Evolutionary conservation across 92 coral and sea anemone genomes (phyloP), one percentile per base, ranked within the genome.

Genomic region (Porites evermanni): DNA sequence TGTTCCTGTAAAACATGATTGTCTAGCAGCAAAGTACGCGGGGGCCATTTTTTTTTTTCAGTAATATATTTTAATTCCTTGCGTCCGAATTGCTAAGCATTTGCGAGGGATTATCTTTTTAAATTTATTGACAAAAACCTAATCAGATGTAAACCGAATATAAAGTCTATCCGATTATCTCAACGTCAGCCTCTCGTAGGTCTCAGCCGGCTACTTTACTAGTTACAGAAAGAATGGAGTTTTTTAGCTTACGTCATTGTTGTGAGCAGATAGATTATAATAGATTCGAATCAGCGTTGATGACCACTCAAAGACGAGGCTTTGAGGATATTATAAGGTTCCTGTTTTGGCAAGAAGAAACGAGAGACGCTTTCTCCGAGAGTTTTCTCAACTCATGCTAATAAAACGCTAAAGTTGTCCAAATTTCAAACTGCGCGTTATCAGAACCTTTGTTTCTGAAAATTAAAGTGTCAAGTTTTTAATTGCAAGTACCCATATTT

Each of bases 111-210:
- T 77, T 60, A 77, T 77, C 81, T 60, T 8, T 60, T 60, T 60
- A 17, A 60, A 32, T 61, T 74, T 64, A 20, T 12, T 20, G 78
- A 29, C 12, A 8, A 59, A 2, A 32, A 38, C 44, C n/a, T 64
- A 52, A 77, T 24, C 44, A 77, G 61, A 56, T 56, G 61, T 29
- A 61, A 32, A 68, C 56, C 38, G 19, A 19, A 60, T 17, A 32
- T 70, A 81, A 70, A 83, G 24, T 74, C 64, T 51, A 83, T 83
- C 87, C 47, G 87, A 83, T 83, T 83, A 83, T 51, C 61, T 68
- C 54, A 63, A 44, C 17, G 3, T 13, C 18, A 8, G 53, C 11
- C 10, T 38, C 51, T 14, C 72, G 26, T 12, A 14, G 74, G 47
- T 38, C 47, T 32, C 53, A 29, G 38, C 74, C 51, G 32, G 32